These are phyloP conservation scores for Phasia obesa DNA, from an alignment of 2,888 invertebrate genomes.

Conservation along the genomic window DNA sequence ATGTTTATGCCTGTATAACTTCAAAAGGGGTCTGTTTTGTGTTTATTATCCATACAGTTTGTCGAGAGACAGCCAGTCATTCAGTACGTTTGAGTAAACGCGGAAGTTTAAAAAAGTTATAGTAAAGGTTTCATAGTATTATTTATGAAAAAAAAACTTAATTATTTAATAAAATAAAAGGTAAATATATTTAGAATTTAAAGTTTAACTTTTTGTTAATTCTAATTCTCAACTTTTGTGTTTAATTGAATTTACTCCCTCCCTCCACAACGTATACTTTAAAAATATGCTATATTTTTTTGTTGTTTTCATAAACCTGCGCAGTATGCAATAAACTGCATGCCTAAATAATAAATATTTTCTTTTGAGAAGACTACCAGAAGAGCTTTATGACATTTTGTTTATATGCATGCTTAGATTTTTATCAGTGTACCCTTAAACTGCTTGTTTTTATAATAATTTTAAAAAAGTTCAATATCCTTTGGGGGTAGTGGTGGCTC, in stretches of 20 bases:
- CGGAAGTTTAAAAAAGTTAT: constrained; percentile 57
- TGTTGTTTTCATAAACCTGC: constrained; percentile 59
- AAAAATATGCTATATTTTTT: neutral
- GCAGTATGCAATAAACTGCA: constrained; percentile 68
- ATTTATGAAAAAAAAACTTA: no score
- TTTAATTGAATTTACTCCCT: neutral
- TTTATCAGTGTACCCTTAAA: constrained; percentile 29
- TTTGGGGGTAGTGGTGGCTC: constrained; percentile 36
- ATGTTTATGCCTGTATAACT: constrained; percentile 57
- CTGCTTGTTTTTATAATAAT: constrained; percentile 35
- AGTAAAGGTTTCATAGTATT: constrained; percentile 32
- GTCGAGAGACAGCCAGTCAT: constrained; percentile 62
- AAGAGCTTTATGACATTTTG: constrained; percentile 38
- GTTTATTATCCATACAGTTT: constrained; percentile 66
- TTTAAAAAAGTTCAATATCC: constrained; percentile 66
- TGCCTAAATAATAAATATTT: constrained; percentile 62
- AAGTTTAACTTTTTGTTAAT: no score
- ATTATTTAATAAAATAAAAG: neutral
- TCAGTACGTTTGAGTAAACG: constrained; percentile 54
- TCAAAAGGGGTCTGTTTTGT: constrained; percentile 57
- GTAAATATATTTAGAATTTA: neutral
- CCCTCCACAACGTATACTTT: constrained; percentile 25
- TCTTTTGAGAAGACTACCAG: neutral
- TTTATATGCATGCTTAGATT: constrained; percentile 13
- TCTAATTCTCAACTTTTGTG: neutral